A percentile compares a stretch with the other conserved stretches of the same genome.
Conservation (phyloP, 2,888 invertebrate species). For the Rotaria socialis region DNA sequence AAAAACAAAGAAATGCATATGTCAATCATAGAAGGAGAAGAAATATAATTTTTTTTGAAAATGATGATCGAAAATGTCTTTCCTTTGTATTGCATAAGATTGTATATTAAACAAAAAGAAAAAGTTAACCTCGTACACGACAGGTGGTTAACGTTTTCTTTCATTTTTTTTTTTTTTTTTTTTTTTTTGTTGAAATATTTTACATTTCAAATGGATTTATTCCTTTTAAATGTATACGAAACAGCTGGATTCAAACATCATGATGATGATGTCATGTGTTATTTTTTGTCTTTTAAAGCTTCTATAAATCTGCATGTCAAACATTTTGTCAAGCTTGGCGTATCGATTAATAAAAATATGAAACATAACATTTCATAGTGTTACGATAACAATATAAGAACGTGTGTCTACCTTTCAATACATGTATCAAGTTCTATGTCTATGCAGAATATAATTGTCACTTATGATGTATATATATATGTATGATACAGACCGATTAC, state of each 20-base stretch:
- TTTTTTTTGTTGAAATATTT: conserved; percentile 9
- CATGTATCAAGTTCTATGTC: conserved; percentile 14
- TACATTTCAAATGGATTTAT: conserved; percentile 5
- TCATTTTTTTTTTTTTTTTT: too few relatives aligned
- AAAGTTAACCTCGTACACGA: neutral
- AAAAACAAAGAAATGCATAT: neutral
- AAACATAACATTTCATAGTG: neutral
- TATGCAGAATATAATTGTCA: conserved; percentile 14
- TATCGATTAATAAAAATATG: neutral
- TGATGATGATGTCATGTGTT: neutral
- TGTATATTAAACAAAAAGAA: neutral
- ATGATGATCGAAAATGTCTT: neutral
- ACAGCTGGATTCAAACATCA: neutral
- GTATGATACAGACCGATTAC: neutral
- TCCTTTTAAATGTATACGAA: neutral
- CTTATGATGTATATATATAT: neutral
- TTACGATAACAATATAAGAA: conserved; percentile 4
- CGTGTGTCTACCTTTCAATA: neutral
- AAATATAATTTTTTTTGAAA: too few relatives aligned
- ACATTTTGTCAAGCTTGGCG: neutral
- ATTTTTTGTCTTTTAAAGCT: neutral
- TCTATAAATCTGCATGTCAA: neutral
- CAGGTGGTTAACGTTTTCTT: neutral
- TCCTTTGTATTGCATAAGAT: neutral
- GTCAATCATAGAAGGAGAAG: neutral